Base-by-base conservation (phyloP, 37 sponge, comb jelly and placozoan species). In the Haliclona indistincta region DNA sequence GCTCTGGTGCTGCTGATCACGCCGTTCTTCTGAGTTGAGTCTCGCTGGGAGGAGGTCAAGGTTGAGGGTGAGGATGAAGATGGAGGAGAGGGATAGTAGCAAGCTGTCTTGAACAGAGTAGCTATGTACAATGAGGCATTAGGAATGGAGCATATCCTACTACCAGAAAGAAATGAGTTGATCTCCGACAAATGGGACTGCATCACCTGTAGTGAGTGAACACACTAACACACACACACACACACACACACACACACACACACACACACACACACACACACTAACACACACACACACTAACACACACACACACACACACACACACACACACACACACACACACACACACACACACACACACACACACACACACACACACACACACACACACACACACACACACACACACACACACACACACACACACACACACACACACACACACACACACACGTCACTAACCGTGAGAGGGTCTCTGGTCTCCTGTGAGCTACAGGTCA, bases 121-220 rank as follows among this genome's bases (percentile, higher is more conserved):
- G 75, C 79, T 73, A 47, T 38, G 63, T 73, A 79, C 5, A 35
- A 61, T 44, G 72, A 67, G 39, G 77, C 47, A 54, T 79, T 79
- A 49, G 60, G 25, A 33, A 73, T 41, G 53, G 69, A 38, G 28
- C 70, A 78, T 42, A 86, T 25, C 1, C 39, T 22, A 6, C 73
- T 58, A 4, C 80, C 80, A n/a, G 38, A 36, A 30, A 85, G 71
- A 20, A 71, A 29, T 10, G 56, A 63, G 45, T 86, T 74, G 1
- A 86, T 52, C 26, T 86, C 86, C 43, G 26, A 52, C 15, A 80
- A 86, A 40, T 58, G 56, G 39, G 67, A 42, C 74, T 86, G 80
- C 56, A 86, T 45, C 13, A 23, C 53, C 81, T 87, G 40, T 13
- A 66, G 43, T 26, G 67, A 38, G 67, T 36, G 20, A 66, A 36